Evolutionary conservation across 2,113 vertebrate species (phyloP).

Genomic region (Corydoras maculifer): DNA sequence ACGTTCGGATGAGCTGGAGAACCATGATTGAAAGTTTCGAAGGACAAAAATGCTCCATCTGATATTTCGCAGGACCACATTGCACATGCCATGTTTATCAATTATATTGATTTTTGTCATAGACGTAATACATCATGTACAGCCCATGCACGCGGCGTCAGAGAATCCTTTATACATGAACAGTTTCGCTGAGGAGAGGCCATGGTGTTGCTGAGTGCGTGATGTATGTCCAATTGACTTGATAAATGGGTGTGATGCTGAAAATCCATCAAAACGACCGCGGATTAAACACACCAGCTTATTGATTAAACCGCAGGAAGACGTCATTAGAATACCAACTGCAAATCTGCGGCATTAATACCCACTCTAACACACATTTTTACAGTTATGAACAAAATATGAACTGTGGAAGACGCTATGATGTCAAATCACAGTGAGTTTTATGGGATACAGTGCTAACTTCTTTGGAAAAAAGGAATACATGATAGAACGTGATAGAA

Average conservation of each 20-base stretch:
- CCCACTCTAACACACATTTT: conserved; percentile 55
- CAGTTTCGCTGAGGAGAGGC: conserved; percentile 15
- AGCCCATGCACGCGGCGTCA: not conserved
- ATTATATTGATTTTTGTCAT: conserved; percentile 18
- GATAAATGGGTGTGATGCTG: conserved; percentile 61
- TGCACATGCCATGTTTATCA: conserved; percentile 22
- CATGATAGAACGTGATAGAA: too few relatives aligned
- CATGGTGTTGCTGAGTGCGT: conserved; percentile 30
- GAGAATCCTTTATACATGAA: not conserved
- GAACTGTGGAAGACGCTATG: not conserved
- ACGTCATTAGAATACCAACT: conserved; percentile 61
- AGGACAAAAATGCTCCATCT: not conserved
- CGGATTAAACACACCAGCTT: conserved; percentile 58
- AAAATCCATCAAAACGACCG: conserved; percentile 64
- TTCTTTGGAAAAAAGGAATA: too few relatives aligned
- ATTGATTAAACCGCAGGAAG: conserved; percentile 64
- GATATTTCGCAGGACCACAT: not conserved
- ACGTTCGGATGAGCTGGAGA: not conserved
- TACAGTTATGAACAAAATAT: not conserved
- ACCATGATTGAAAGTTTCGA: not conserved
- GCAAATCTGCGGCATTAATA: conserved; percentile 44
- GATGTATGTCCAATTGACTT: conserved; percentile 68
- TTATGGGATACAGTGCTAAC: too few relatives aligned
- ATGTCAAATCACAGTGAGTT: too few relatives aligned
- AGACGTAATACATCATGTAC: conserved; percentile 26